phyloP scores from a whole-genome alignment of 2,888 invertebrate species.

The Bellardia pandia region DNA sequence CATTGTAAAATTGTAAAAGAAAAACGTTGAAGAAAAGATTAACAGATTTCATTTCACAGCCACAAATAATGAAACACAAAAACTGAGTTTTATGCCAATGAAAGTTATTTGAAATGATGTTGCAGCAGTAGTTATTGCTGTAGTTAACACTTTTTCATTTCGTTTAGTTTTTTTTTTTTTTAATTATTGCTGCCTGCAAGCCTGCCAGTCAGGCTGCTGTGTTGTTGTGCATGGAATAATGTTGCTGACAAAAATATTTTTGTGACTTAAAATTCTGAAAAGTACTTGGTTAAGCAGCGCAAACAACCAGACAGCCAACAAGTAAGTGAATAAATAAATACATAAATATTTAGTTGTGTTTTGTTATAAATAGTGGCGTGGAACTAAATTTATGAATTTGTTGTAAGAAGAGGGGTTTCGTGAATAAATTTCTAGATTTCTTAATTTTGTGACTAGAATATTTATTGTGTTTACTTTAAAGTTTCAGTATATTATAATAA shows the following conservation, averaged over 20 bases:
- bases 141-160: slow-evolving; percentile 36
- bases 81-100: slow-evolving; percentile 62
- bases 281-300: slow-evolving; percentile 12
- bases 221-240: slow-evolving; percentile 17
- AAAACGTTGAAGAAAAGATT: slow-evolving; percentile 27
- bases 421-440: slow-evolving; percentile 38
- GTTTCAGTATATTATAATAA: slow-evolving; percentile 4
- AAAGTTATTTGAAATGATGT: slow-evolving; percentile 54
- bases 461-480: slow-evolving; percentile 5
- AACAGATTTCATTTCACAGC: slow-evolving; percentile 45
- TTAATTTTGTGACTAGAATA: slow-evolving; percentile 59
- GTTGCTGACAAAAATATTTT: slow-evolving; percentile 51
- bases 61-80: slow-evolving; percentile 27
- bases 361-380: slow-evolving; percentile 41
- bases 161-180: neutral
- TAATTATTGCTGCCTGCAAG: slow-evolving; percentile 38
- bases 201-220: neutral
- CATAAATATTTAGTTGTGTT: neutral
- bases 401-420: neutral
- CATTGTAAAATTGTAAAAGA: slow-evolving; percentile 34
- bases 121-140: neutral
- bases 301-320: slow-evolving; percentile 1
- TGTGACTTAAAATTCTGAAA: slow-evolving; percentile 17
- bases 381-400: slow-evolving; percentile 44
- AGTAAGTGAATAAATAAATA: neutral